These are phyloP conservation scores for Euzophera pinguis DNA, from an alignment of 2,888 invertebrate genomes.

Conservation along the genomic window DNA sequence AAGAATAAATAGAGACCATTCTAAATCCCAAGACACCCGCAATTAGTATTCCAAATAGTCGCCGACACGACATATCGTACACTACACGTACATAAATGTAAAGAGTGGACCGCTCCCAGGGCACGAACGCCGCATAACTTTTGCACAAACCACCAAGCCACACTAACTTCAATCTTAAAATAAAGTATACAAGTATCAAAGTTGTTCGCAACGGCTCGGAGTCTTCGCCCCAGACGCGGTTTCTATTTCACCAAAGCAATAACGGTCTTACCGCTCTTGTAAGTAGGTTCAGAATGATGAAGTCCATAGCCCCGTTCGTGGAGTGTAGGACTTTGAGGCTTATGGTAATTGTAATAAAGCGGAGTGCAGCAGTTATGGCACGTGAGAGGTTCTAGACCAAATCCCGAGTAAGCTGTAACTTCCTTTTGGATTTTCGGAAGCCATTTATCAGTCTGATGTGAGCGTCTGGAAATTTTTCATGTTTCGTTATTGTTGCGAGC, in stretches of 20 bases:
- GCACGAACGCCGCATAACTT: conserved; percentile 76
- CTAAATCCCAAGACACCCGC: conserved; percentile 57
- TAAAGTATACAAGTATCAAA: conserved; percentile 58
- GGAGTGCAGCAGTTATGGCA: conserved; percentile 80
- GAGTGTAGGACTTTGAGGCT: conserved; percentile 80
- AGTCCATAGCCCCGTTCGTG: conserved; percentile 56
- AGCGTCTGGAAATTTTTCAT: conserved; percentile 80
- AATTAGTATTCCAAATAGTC: conserved; percentile 79
- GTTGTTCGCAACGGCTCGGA: conserved; percentile 50
- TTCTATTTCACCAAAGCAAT: conserved; percentile 77
- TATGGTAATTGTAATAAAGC: conserved; percentile 81
- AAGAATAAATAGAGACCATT: conserved; percentile 54
- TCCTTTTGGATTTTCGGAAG: conserved; percentile 82
- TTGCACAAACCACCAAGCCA: conserved; percentile 42
- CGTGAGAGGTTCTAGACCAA: conserved; percentile 81
- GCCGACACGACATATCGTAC: conserved; percentile 75
- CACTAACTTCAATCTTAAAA: conserved; percentile 60
- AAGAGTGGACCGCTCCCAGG: conserved; percentile 73
- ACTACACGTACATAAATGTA: conserved; percentile 76
- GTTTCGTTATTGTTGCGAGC: conserved; percentile 76
- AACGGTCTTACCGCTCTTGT: conserved; percentile 72
- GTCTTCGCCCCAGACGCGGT: conserved; percentile 65
- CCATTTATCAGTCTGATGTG: conserved; percentile 81
- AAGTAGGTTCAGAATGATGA: conserved; percentile 78
- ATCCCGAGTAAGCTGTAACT: conserved; percentile 81